Conservation (phyloP, 2,113 vertebrate species). For the Malaclemys terrapin region DNA sequence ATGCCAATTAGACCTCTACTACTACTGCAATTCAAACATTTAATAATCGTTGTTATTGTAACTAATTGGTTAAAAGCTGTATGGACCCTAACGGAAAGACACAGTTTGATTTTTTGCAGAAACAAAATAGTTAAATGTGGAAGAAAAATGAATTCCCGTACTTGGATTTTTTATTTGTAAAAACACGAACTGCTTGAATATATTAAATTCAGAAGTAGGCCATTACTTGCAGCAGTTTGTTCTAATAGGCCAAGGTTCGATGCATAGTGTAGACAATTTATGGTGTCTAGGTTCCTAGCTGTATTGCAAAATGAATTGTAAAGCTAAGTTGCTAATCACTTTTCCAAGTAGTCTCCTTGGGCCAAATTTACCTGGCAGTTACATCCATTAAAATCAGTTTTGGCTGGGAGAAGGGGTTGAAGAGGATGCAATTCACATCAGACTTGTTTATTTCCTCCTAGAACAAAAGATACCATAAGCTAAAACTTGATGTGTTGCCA, state of each 20-base stretch:
- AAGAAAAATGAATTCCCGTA: conserved; percentile 15
- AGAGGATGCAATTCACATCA: background rate
- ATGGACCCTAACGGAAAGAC: conserved; percentile 24
- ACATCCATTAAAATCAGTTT: background rate
- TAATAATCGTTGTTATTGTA: background rate
- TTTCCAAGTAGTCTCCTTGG: background rate
- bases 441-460: background rate
- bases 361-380: background rate
- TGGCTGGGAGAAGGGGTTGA: background rate
- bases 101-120: conserved; percentile 6
- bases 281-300: conserved; percentile 32
- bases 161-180: conserved; percentile 24
- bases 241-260: conserved; percentile 13
- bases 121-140: background rate
- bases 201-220: conserved; percentile 49
- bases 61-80: conserved; percentile 25
- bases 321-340: conserved; percentile 21
- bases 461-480: background rate
- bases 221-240: conserved; percentile 37
- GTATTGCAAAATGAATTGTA: conserved; percentile 31
- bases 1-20: background rate
- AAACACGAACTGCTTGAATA: conserved; percentile 39
- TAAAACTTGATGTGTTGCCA: background rate
- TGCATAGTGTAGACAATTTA: conserved; percentile 11
- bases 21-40: background rate